Base-by-base conservation (phyloP, 2,113 vertebrate species). In the Grallaria varia region DNA sequence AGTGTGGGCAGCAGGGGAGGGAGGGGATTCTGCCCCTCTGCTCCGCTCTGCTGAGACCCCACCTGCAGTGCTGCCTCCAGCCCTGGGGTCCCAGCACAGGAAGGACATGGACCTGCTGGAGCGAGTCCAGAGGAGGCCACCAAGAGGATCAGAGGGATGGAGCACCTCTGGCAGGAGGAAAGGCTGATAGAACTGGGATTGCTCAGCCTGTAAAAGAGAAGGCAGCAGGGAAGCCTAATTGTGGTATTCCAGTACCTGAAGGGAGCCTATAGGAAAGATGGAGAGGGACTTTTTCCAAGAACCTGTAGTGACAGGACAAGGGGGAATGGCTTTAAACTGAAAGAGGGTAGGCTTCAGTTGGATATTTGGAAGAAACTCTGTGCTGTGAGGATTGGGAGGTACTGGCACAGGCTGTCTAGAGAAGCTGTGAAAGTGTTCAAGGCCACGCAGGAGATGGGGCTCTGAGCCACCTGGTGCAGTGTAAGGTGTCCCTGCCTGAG, bases 241-340 rank as follows among this genome's bases (percentile, higher is more conserved):
- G 9, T 1, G 2, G 1, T 6, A 2, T 67, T 39, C 0, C 3
- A 14, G 2, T 1, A 2, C 8, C 14, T 50, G 18, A 44, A 59
- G 52, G 9, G 7, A 52, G 2, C 28, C 4, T 0, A 4, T 5
- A 39, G 6, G 9, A 81, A 74, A 30, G 16, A 45, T n/a, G 53
- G 23, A 52, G 39, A 52, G 10, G 28, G 23, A n/a, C 2, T 4
- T 1, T 30, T 40, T 53, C 9, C 52, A 45, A 39, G 19, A 0
- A 19, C 0, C 6, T 59, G 60, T n/a, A 45, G 16, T 39, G 20
- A 25, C 10, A 53, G 62, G 16, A 40, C 16, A 60, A 22, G 8
- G 24, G 8, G 9, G 5, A 75, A 40, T 4, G 4, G 6, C 1
- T 1, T 45, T 2, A n/a, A 68, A 75, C 9, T 30, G 24, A 8